Base-by-base conservation (phyloP, 2,888 invertebrate species). In the Caenorhabditis wallacei region DNA sequence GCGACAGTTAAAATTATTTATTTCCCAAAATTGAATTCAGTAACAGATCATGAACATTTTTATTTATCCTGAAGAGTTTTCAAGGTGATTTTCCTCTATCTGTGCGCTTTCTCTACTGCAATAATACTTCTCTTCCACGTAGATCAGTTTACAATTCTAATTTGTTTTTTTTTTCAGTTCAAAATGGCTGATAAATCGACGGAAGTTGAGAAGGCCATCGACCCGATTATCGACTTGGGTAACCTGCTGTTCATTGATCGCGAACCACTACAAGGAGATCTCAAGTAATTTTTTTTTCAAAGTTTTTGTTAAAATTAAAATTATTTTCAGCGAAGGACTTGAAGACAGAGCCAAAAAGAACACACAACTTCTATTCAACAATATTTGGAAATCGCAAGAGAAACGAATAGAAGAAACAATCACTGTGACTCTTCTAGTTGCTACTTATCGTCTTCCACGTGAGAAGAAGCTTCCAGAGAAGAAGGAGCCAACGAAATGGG, bases 401-500 rank as follows among this genome's bases (percentile, higher is more conserved):
- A 95, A 97, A 92, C 94, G 95, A 78, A 94, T 96, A 0, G 97
- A 97, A 37, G 96, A 96, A 91, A 95, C 95, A 1, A 95, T 97
- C 80, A n/a, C n/a, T n/a, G n/a, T n/a, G n/a, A n/a, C n/a, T n/a
- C n/a, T n/a, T n/a, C n/a, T n/a, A n/a, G n/a, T n/a, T n/a, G n/a
- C n/a, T n/a, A n/a, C n/a, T n/a, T n/a, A n/a, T n/a, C n/a, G n/a
- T n/a, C n/a, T n/a, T n/a, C n/a, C n/a, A n/a, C n/a, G n/a, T n/a
- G n/a, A n/a, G n/a, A n/a, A n/a, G n/a, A n/a, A n/a, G n/a, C n/a
- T n/a, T n/a, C n/a, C n/a, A n/a, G n/a, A n/a, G n/a, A n/a, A n/a
- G n/a, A n/a, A n/a, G n/a, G n/a, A n/a, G n/a, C n/a, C n/a, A 22
- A 98, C 98, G 0, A 98, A 97, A 93, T 99, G 99, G 99, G 95